Percentiles rank a stretch among this genome's conserved stretches.
Evolutionary conservation across 2,888 invertebrate species (phyloP).

Genomic region (Mythimna lalbum): DNA sequence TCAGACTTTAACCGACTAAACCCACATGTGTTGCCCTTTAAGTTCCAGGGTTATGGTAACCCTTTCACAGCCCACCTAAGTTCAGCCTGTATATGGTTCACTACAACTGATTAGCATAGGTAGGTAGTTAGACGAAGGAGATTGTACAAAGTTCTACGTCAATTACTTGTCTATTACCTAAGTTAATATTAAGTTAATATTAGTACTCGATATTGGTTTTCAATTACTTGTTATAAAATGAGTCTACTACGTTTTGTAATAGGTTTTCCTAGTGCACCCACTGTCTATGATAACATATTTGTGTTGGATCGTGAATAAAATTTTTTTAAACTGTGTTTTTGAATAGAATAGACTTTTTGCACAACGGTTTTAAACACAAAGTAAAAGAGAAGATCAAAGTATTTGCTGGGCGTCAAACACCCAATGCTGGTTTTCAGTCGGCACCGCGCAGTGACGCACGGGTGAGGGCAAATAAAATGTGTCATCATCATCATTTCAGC

Average conservation of each 20-base stretch:
- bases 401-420: too few relatives aligned
- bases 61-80: background rate
- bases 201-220: constrained; percentile 42
- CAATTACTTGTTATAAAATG: constrained; percentile 25
- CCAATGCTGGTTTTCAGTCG: too few relatives aligned
- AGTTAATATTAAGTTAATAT: constrained; percentile 48
- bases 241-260: background rate
- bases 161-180: constrained; percentile 35
- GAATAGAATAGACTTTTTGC: too few relatives aligned
- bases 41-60: too few relatives aligned
- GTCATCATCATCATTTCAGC: too few relatives aligned
- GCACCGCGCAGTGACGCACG: too few relatives aligned
- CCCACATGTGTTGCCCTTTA: too few relatives aligned
- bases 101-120: constrained; percentile 43
- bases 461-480: too few relatives aligned
- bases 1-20: too few relatives aligned
- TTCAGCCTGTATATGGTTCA: constrained; percentile 8
- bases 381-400: too few relatives aligned
- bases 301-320: background rate
- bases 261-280: constrained; percentile 4
- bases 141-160: constrained; percentile 44
- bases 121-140: constrained; percentile 39
- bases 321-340: background rate
- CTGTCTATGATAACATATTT: background rate
- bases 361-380: too few relatives aligned